Base-by-base conservation (phyloP, 2,797 vertebrate species). In the Anabacerthia variegaticeps region DNA sequence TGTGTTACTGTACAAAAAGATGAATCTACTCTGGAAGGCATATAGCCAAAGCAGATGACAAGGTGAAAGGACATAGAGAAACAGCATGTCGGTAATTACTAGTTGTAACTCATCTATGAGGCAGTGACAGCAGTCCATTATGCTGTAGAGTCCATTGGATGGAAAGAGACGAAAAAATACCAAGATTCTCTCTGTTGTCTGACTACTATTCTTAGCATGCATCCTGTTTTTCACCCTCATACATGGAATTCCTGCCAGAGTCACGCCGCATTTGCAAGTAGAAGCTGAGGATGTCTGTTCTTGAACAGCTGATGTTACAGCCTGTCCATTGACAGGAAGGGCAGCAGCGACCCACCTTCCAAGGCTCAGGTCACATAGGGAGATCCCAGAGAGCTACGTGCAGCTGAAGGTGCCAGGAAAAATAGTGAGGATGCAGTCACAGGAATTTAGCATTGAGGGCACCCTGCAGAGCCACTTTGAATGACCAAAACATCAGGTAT, bases 361-460 rank as follows among this genome's bases (percentile, higher is more conserved):
- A 16, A 9, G 49, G 30, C 9, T 61, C 44, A 44, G 20, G 24
- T 63, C 46, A 19, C 7, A 2, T 20, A 22, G 27, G 51, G 36
- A 72, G 48, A 17, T 46, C n/a, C 14, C 9, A 9, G 34, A 18
- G 30, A 73, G 30, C 30, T 48, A 6, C 0, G 0, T n/a, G 56
- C 43, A 36, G 52, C n/a, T 63, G 30, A 39, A 52, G 37, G 13
- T 67, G 59, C 34, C 22, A 28, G 34, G 12, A 61, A 20, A 39
- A 74, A 43, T 71, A 71, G 30, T 2, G 16, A 65, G 46, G 46
- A 37, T 65, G 28, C 49, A 44, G 37, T 56, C 69, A 43, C 39
- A 43, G 39, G 43, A 71, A 65, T 74, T 67, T 28, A 32, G 30
- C 12, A 2, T 37, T 36, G 26, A 59, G 69, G 48, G 36, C 6